phyloP scores from a whole-genome alignment of 1,140 invertebrate genomes.

The Pygmarrhopalites habei region DNA sequence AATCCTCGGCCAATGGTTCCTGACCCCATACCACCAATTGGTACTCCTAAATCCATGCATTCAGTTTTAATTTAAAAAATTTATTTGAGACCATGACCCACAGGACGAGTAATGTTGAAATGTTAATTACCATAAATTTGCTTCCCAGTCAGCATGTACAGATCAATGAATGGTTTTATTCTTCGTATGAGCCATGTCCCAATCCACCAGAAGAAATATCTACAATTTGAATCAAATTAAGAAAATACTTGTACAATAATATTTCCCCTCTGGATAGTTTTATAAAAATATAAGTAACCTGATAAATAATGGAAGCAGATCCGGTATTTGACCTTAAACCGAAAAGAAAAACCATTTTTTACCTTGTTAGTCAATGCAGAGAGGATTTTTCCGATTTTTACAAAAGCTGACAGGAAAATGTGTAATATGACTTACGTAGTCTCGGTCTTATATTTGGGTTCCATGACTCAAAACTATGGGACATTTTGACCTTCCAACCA shows the following conservation, averaged over 20 bases:
- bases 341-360: too few relatives aligned
- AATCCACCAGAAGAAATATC: constrained; percentile 60
- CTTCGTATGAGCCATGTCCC: constrained; percentile 50
- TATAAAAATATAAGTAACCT: constrained; percentile 46
- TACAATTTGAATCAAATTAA: constrained; percentile 51
- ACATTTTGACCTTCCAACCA: constrained; percentile 62
- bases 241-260: constrained; percentile 55
- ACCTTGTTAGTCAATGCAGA: too few relatives aligned
- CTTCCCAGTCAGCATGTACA: constrained; percentile 54
- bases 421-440: too few relatives aligned
- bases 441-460: constrained; percentile 58
- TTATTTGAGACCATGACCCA: too few relatives aligned
- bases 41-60: too few relatives aligned
- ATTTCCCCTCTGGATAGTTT: constrained; percentile 12
- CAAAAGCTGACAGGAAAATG: too few relatives aligned
- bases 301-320: constrained; percentile 55
- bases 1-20: constrained; percentile 85
- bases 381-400: too few relatives aligned
- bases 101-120: too few relatives aligned
- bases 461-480: constrained; percentile 68
- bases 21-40: constrained; percentile 81
- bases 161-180: constrained; percentile 62
- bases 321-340: constrained; percentile 57
- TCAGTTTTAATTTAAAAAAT: too few relatives aligned
- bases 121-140: constrained; percentile 73